A percentile compares a stretch with the other conserved stretches of the same genome.
Evolutionary conservation across 2,888 invertebrate species (phyloP).

Genomic region (Heliconius charithonia): DNA sequence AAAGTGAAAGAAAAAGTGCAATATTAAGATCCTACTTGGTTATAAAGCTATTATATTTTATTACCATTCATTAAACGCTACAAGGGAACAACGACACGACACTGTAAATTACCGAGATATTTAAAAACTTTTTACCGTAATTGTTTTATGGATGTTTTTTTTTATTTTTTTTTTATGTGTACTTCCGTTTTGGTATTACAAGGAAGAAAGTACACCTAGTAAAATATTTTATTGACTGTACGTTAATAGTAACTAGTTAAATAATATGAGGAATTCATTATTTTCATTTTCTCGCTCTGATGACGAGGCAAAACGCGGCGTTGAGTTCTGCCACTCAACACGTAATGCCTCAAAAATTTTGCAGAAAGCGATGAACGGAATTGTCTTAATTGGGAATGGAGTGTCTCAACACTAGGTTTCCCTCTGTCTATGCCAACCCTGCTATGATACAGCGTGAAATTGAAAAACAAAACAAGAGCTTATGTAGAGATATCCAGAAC

Average conservation of each 20-base stretch:
- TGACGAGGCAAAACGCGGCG: no score
- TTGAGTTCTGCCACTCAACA: no score
- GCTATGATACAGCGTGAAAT: no score
- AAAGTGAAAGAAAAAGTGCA: slow-evolving; percentile 12
- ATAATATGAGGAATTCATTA: no score
- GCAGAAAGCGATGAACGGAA: no score
- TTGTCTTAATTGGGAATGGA: no score
- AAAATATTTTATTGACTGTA: neutral
- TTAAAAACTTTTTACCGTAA: slow-evolving; percentile 9
- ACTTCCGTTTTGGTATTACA: neutral
- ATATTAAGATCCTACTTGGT: slow-evolving; percentile 26
- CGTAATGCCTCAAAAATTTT: no score
- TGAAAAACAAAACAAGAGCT: neutral
- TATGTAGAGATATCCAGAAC: neutral
- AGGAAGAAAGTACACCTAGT: neutral
- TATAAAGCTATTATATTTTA: slow-evolving; percentile 28
- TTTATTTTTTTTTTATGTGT: neutral
- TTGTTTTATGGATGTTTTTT: neutral
- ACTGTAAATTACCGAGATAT: slow-evolving; percentile 11
- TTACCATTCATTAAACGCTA: slow-evolving; percentile 14
- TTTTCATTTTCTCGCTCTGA: no score
- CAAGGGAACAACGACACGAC: slow-evolving; percentile 6
- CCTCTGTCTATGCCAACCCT: no score
- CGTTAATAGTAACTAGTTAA: no score
- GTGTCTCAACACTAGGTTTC: no score